Evolutionary conservation across 2,113 vertebrate genomes (phyloP).

Genomic region (Phyllopteryx taeniolatus): DNA sequence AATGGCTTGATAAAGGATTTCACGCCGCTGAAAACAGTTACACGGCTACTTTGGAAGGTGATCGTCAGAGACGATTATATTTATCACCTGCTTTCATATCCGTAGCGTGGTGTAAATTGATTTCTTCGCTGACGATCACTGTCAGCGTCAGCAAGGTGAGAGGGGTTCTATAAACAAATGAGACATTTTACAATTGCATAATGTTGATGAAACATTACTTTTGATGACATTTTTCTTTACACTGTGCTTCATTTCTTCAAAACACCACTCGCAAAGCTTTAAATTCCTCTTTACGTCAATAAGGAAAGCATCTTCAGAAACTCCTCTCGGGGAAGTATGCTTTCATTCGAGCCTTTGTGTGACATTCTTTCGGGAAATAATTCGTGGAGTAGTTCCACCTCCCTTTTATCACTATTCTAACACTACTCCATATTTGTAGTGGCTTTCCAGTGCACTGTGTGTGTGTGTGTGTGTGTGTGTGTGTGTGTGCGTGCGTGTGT

Average conservation of each 20-base stretch:
- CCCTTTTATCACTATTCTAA: slow-evolving; percentile 52
- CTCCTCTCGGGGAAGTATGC: slow-evolving; percentile 36
- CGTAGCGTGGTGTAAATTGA: slow-evolving; percentile 69
- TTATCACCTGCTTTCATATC: slow-evolving; percentile 77
- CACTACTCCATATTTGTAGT: slow-evolving; percentile 52
- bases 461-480: slow-evolving; percentile 14
- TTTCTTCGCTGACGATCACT: slow-evolving; percentile 58
- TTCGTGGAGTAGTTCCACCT: slow-evolving; percentile 36
- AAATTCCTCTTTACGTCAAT: slow-evolving; percentile 45
- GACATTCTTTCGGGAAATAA: slow-evolving; percentile 48
- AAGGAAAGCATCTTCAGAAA: slow-evolving; percentile 51
- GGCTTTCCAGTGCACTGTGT: slow-evolving; percentile 39
- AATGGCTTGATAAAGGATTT: slow-evolving; percentile 75
- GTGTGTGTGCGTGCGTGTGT: slow-evolving; percentile 21
- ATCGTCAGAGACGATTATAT: slow-evolving; percentile 73
- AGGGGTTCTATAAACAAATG: slow-evolving; percentile 37
- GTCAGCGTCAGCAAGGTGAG: slow-evolving; percentile 44
- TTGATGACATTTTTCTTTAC: too few species aligned
- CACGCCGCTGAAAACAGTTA: slow-evolving; percentile 70
- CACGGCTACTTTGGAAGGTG: slow-evolving; percentile 74
- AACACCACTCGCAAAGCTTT: slow-evolving; percentile 28
- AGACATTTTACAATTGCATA: slow-evolving; percentile 3
- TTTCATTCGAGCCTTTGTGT: slow-evolving; percentile 58
- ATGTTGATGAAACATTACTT: background rate
- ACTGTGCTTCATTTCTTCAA: background rate